Evolutionary conservation across 2,888 invertebrate species (phyloP).

Genomic region (Apamea crenata): DNA sequence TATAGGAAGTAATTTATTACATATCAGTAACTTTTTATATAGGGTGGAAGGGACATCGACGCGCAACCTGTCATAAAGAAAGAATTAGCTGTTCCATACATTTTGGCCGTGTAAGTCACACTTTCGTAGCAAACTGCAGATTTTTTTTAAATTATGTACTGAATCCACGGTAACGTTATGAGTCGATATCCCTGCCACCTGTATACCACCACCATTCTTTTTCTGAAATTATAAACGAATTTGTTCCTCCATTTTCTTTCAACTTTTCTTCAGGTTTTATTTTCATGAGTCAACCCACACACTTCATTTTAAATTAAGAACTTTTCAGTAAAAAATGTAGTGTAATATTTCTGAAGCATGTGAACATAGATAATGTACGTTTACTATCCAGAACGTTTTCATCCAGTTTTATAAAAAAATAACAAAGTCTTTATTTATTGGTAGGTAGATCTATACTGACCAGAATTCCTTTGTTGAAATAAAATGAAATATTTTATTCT

Average conservation of each 20-base stretch:
- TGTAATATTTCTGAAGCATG: background rate
- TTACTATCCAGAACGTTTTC: background rate
- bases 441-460: background rate
- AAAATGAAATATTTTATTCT: background rate
- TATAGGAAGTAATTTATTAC: slow-evolving; percentile 27
- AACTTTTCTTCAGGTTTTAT: slow-evolving; percentile 6
- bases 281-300: background rate
- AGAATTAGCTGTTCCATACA: too few species aligned
- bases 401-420: background rate
- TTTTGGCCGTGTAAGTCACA: background rate
- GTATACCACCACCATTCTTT: background rate
- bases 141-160: background rate
- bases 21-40: background rate
- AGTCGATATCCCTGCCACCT: background rate
- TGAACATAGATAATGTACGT: background rate
- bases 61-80: too few species aligned
- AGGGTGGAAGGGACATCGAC: background rate
- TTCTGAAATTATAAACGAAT: slow-evolving; percentile 17
- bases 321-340: background rate
- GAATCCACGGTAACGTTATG: background rate
- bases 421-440: background rate
- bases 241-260: background rate
- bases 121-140: background rate
- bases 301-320: slow-evolving; percentile 26
- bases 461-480: background rate